A percentile compares a stretch with the other conserved stretches of the same genome.
These are phyloP conservation scores for Perodicticus potto DNA, from an alignment of 2,797 vertebrate species.

Conservation along the genomic window DNA sequence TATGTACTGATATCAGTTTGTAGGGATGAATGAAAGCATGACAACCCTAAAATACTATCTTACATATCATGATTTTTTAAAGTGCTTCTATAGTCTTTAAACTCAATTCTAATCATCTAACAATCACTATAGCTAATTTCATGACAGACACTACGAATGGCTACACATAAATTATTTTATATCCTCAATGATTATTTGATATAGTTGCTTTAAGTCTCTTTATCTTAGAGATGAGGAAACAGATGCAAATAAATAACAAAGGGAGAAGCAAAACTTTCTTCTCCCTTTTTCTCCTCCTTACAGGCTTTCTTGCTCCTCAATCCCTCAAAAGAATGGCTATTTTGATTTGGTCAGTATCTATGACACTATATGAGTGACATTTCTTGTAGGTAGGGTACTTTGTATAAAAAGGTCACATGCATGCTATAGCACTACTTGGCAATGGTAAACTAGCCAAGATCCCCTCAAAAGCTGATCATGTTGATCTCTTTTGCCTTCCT, in stretches of 20 bases:
- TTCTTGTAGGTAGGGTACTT: not conserved
- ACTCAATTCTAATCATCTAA: not conserved
- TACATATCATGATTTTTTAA: not conserved
- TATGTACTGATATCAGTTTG: not conserved
- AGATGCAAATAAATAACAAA: not conserved
- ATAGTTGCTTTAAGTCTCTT: not conserved
- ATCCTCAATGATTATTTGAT: slow-evolving; percentile 7
- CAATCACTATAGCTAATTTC: slow-evolving; percentile 15
- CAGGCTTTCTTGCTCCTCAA: not conserved
- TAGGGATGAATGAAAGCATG: not conserved
- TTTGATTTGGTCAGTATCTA: not conserved
- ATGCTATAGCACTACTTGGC: not conserved
- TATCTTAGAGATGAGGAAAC: slow-evolving; percentile 34
- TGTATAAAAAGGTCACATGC: not conserved
- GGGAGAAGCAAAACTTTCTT: not conserved
- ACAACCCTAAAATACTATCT: not conserved
- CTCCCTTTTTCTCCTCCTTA: not conserved
- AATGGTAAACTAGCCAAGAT: not conserved
- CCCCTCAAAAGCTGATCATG: not conserved
- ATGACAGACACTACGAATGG: not conserved
- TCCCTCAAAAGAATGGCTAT: not conserved
- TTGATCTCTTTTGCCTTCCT: slow-evolving; percentile 9
- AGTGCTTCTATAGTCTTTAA: slow-evolving; percentile 14
- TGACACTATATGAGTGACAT: not conserved
- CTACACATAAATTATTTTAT: not conserved